phyloP scores from a whole-genome alignment of 2,113 vertebrate species.

The Microtus montanus region DNA sequence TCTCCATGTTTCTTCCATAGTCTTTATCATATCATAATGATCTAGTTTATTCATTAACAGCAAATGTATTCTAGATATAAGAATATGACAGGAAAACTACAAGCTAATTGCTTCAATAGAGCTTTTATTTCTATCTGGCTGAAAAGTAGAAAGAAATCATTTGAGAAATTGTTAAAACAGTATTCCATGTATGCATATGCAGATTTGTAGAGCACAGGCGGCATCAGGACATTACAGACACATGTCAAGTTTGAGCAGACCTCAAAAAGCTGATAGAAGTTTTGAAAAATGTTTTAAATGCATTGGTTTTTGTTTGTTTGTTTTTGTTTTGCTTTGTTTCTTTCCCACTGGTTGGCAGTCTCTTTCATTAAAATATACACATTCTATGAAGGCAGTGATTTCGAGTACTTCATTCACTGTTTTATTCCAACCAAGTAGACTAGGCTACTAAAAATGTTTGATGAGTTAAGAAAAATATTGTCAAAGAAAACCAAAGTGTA shows the following conservation, averaged over 20 bases:
- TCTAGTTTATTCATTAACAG: conserved; percentile 28
- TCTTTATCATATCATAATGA: neutral
- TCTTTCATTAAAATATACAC: conserved; percentile 23
- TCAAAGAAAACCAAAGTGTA: neutral
- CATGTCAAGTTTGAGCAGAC: neutral
- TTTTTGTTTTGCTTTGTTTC: neutral
- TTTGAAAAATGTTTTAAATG: conserved; percentile 8
- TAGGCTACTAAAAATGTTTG: neutral
- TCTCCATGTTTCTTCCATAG: neutral
- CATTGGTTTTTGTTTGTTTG: neutral
- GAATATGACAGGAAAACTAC: neutral
- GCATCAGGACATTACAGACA: neutral
- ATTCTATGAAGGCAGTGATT: neutral
- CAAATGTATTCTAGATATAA: neutral
- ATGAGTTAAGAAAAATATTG: conserved; percentile 44
- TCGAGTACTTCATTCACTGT: neutral
- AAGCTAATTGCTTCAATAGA: neutral
- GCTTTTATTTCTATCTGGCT: neutral
- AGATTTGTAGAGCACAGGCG: too few species aligned
- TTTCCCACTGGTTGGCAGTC: neutral
- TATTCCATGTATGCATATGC: neutral
- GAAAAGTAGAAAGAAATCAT: conserved; percentile 27
- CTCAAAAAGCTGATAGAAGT: neutral
- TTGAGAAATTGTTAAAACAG: neutral
- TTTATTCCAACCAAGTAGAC: neutral